A percentile compares a stretch with the other conserved stretches of the same genome.
Conservation (phyloP, 2,888 invertebrate genomes). For the Pyrrhia umbra region DNA sequence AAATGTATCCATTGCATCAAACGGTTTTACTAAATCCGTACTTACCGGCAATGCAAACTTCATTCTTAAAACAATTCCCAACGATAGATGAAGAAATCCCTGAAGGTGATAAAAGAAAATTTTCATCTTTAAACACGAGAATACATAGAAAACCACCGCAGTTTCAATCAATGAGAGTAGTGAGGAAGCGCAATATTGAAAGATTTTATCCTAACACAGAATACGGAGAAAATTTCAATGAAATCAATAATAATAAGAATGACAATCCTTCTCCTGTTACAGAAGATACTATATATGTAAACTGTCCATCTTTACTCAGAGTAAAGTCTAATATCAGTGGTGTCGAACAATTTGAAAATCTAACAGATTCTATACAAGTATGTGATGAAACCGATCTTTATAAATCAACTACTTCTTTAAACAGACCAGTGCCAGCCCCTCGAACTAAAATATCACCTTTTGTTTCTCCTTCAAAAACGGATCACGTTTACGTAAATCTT, state of each 20-base stretch:
- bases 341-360: conserved; percentile 90
- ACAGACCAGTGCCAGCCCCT: conserved; percentile 91
- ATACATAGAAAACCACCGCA: conserved; percentile 77
- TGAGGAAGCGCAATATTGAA: conserved; percentile 86
- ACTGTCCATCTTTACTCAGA: conserved; percentile 81
- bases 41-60: conserved; percentile 83
- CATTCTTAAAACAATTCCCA: conserved; percentile 84
- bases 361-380: conserved; percentile 92
- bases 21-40: conserved; percentile 85
- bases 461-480: conserved; percentile 81
- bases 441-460: conserved; percentile 85
- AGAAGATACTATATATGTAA: conserved; percentile 84
- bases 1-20: conserved; percentile 85
- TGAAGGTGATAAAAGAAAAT: conserved; percentile 80
- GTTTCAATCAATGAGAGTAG: conserved; percentile 87
- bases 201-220: conserved; percentile 88
- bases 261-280: conserved; percentile 70
- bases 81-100: conserved; percentile 81
- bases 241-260: conserved; percentile 85
- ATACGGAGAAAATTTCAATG: conserved; percentile 85
- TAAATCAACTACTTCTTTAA: conserved; percentile 85
- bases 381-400: conserved; percentile 88
- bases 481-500: conserved; percentile 91
- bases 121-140: conserved; percentile 85
- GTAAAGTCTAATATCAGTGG: conserved; percentile 82